Percentiles rank a stretch among this genome's conserved stretches.
phyloP scores from a whole-genome alignment of 2,113 vertebrate genomes.

The Gymnobelideus leadbeateri region DNA sequence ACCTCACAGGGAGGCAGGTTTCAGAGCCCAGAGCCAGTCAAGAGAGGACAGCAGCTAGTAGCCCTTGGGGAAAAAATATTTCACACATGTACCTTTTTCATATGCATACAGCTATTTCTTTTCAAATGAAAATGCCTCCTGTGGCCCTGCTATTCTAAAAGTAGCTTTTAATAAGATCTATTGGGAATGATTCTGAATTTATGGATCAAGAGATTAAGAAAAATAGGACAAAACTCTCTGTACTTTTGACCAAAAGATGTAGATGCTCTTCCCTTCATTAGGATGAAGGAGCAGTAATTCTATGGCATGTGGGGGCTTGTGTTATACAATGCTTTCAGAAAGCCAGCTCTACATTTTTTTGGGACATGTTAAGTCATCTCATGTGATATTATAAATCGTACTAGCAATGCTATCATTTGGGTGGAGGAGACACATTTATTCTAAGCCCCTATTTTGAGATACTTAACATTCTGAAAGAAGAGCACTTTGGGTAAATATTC shows the following conservation, averaged over 20 bases:
- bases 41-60: not conserved
- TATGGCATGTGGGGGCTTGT: constrained; percentile 24
- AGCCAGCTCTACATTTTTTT: constrained; percentile 23
- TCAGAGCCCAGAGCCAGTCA: constrained; percentile 4
- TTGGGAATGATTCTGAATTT: constrained; percentile 48
- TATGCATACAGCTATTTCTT: constrained; percentile 62
- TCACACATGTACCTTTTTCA: not conserved
- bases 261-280: constrained; percentile 7
- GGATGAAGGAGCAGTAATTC: not conserved
- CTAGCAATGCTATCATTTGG: constrained; percentile 19
- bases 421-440: not conserved
- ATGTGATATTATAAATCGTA: constrained; percentile 34
- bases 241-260: not conserved
- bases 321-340: constrained; percentile 1
- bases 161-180: constrained; percentile 50
- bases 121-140: constrained; percentile 60
- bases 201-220: not conserved
- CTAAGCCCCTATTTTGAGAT: constrained; percentile 28
- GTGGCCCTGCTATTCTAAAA: constrained; percentile 49
- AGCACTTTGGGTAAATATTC: not conserved
- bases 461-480: constrained; percentile 4
- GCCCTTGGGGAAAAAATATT: not conserved
- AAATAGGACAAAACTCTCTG: constrained; percentile 27
- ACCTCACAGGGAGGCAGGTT: not conserved
- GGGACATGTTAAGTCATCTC: constrained; percentile 50